These are phyloP conservation scores for Zaprionus davidi DNA, from an alignment of 1,140 invertebrate genomes.

Conservation along the genomic window DNA sequence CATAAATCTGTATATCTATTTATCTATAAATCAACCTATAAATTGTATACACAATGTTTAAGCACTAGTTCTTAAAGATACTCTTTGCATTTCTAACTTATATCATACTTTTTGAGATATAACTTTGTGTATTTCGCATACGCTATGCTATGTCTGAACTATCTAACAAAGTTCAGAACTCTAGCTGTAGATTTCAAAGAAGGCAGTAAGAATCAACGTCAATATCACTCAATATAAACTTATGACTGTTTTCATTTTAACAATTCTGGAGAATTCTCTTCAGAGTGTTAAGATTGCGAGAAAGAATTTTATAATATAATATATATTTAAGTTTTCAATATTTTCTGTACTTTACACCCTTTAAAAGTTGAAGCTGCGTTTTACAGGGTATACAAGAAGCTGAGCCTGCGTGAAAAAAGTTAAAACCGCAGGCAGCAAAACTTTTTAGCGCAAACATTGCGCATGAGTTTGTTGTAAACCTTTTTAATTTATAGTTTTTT, in stretches of 20 bases:
- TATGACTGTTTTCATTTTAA: not conserved
- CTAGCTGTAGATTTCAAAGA: no score
- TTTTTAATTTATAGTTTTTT: slow-evolving; percentile 66
- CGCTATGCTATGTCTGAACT: no score
- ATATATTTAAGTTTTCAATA: not conserved
- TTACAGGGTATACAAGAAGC: slow-evolving; percentile 32
- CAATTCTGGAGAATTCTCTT: no score
- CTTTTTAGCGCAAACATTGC: slow-evolving; percentile 43
- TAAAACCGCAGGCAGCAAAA: slow-evolving; percentile 15
- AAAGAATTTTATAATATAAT: not conserved
- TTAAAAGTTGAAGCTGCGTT: no score
- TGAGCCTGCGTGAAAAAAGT: not conserved
- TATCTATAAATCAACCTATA: no score
- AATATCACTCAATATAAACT: not conserved
- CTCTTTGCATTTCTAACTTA: no score
- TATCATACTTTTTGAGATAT: no score
- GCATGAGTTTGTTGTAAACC: slow-evolving; percentile 42
- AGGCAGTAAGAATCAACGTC: no score
- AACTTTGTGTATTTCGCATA: no score
- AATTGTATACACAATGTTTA: not conserved
- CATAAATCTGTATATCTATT: no score
- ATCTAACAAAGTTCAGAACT: not conserved
- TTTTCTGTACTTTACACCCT: not conserved
- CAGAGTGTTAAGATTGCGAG: no score
- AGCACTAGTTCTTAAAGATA: no score